Evolutionary conservation across 2,797 vertebrate species (phyloP).

Genomic region (Buceros bicornis): DNA sequence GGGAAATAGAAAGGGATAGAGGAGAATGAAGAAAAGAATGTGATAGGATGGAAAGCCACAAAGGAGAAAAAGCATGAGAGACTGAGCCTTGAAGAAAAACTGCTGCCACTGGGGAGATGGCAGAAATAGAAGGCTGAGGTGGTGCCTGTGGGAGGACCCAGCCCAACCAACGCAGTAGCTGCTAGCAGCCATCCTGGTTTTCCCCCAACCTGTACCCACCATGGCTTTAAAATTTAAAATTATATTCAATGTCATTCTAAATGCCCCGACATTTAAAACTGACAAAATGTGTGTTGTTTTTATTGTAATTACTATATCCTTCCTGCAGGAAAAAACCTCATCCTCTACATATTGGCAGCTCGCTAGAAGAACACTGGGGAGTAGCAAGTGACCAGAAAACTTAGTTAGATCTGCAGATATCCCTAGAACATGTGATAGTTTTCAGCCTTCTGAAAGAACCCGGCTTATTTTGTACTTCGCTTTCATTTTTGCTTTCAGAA

Average conservation of each 20-base stretch:
- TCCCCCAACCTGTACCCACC: background rate
- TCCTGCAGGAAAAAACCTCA: background rate
- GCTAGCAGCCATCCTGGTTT: accelerated
- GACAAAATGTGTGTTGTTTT: background rate
- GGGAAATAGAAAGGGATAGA: background rate
- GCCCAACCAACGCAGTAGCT: background rate
- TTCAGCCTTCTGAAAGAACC: background rate
- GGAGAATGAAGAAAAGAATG: background rate
- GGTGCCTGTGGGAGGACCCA: background rate
- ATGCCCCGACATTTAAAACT: background rate
- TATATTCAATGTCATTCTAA: background rate
- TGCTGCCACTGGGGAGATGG: background rate
- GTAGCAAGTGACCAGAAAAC: background rate
- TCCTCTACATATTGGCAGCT: background rate
- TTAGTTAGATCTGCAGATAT: background rate
- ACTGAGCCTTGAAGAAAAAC: accelerated
- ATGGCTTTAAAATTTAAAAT: background rate
- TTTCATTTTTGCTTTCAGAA: background rate
- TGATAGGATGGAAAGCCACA: background rate
- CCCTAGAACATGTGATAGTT: background rate
- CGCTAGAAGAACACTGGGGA: background rate
- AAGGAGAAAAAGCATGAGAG: background rate
- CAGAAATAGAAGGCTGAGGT: background rate
- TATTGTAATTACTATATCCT: background rate
- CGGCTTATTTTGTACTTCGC: background rate